phyloP scores from a whole-genome alignment of 1,140 invertebrate species.

The Brachionus paranguensis region DNA sequence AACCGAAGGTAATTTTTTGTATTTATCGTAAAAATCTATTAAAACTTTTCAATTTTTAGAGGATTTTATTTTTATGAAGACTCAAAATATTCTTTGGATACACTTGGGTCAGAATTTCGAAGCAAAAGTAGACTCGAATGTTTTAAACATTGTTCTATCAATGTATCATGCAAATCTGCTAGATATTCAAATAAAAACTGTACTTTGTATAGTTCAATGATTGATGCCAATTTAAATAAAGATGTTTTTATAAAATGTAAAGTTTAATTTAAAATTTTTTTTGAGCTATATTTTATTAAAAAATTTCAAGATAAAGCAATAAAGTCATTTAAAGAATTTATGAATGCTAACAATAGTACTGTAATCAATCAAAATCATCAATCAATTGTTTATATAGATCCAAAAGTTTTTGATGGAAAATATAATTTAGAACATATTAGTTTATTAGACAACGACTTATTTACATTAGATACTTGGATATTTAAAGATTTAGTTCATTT shows the following conservation, averaged over 20 bases:
- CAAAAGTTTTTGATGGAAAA: background rate
- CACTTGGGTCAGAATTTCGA: too few species aligned
- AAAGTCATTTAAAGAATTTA: background rate
- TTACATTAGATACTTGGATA: background rate
- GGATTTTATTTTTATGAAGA: too few species aligned
- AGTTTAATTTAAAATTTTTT: background rate
- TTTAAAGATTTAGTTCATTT: background rate
- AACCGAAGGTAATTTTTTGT: too few species aligned
- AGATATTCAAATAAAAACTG: background rate
- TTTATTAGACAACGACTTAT: background rate
- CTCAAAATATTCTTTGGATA: background rate
- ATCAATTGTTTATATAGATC: background rate
- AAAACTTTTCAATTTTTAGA: background rate
- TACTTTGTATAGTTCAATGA: background rate
- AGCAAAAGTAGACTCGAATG: background rate
- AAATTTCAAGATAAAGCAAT: background rate
- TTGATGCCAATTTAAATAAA: background rate
- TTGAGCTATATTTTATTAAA: background rate
- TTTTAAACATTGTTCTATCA: background rate
- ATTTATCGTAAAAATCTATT: too few species aligned
- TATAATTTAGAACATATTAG: background rate
- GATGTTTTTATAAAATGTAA: background rate
- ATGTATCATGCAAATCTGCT: background rate
- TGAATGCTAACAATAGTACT: background rate
- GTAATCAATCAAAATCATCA: background rate